Conservation (phyloP, 2,888 invertebrate genomes). For the Bellardia pandia region DNA sequence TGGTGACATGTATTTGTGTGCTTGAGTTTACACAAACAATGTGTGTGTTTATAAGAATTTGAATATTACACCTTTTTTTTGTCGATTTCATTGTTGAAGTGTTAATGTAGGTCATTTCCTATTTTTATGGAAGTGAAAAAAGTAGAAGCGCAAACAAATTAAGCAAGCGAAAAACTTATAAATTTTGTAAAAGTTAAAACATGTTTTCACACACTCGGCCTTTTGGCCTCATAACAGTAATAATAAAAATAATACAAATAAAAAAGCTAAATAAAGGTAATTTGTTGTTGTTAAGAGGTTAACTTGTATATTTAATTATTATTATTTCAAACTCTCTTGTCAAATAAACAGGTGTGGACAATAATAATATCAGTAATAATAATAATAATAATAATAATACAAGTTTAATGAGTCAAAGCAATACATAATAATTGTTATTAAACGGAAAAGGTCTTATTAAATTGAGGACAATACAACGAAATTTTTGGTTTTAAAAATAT, state of each 20-base stretch:
- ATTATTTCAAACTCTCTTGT: background rate
- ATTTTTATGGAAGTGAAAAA: slow-evolving; percentile 10
- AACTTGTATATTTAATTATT: slow-evolving; percentile 22
- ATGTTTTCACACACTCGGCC: background rate
- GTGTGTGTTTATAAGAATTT: background rate
- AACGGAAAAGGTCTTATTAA: too few relatives aligned
- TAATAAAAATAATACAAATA: background rate
- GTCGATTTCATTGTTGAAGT: slow-evolving; percentile 10
- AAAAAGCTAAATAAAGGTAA: background rate
- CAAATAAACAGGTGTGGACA: too few relatives aligned
- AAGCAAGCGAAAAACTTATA: background rate
- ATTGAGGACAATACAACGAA: too few relatives aligned
- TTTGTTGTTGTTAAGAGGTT: background rate
- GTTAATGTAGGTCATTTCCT: slow-evolving; percentile 57
- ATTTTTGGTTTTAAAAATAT: too few relatives aligned
- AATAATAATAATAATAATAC: background rate
- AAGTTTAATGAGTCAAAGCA: background rate
- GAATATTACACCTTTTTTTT: slow-evolving; percentile 11
- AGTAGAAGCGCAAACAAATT: background rate
- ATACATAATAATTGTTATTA: too few relatives aligned
- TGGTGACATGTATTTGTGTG: too few relatives aligned
- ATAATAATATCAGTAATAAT: background rate
- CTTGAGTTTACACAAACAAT: background rate
- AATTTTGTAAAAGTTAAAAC: slow-evolving; percentile 2
- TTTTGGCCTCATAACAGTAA: background rate